Evolutionary conservation across 2,888 invertebrate species (phyloP).

Genomic region (Drosophila helvetica): DNA sequence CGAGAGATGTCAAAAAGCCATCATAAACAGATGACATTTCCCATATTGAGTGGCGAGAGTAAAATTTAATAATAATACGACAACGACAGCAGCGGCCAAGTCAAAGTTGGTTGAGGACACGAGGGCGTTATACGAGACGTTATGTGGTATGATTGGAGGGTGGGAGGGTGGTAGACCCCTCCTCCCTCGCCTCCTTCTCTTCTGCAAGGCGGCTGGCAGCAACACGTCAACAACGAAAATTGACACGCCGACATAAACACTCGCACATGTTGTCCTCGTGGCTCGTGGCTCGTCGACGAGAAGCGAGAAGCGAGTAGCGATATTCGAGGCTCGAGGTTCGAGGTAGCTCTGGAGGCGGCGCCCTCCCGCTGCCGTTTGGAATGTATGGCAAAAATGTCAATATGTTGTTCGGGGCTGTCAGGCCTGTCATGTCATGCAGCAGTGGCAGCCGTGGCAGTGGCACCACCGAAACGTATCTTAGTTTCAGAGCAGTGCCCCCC

Average conservation of each 20-base stretch:
- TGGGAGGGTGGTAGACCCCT: conserved; percentile 20
- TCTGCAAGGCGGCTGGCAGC: conserved; percentile 55
- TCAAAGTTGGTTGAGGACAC: conserved; percentile 28
- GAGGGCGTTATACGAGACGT: conserved; percentile 33
- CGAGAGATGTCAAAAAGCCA: conserved; percentile 81
- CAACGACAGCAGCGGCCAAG: conserved; percentile 38
- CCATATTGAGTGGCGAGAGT: conserved; percentile 81
- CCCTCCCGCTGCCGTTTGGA: conserved; percentile 59
- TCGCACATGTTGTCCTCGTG: conserved; percentile 69
- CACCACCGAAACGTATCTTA: conserved; percentile 70
- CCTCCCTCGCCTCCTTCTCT: neutral
- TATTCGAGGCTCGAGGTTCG: conserved; percentile 19
- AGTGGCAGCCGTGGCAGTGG: neutral
- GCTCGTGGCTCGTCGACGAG: neutral
- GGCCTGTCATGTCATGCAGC: conserved; percentile 73
- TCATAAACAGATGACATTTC: conserved; percentile 83
- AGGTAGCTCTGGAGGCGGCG: conserved; percentile 17
- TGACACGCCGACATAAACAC: conserved; percentile 81
- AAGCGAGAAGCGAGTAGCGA: neutral
- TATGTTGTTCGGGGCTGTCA: conserved; percentile 78
- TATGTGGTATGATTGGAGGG: conserved; percentile 14
- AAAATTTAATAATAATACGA: conserved; percentile 81
- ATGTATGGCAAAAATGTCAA: conserved; percentile 76
- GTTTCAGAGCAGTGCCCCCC: conserved; percentile 43
- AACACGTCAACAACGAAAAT: conserved; percentile 79